Base-by-base conservation (phyloP, 2,113 vertebrate species). In the Setophaga kirtlandii region DNA sequence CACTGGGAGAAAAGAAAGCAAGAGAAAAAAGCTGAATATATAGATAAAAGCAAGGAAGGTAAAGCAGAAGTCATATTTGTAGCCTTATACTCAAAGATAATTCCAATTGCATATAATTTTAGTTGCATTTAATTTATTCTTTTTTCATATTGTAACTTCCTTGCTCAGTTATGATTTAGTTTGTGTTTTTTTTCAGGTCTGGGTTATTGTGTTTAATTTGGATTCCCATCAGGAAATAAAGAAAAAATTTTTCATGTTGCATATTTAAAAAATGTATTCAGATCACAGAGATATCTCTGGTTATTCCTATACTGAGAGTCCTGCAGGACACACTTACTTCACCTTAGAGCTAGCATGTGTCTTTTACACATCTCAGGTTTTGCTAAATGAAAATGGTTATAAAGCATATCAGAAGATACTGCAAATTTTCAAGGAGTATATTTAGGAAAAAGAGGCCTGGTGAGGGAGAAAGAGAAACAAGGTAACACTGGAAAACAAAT, bases 1-100 rank as follows among this genome's bases (percentile, higher is more conserved):
- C 64, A 60, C 41, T 94, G 87, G 67, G 73, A 91, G 69, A 75
- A 94, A 95, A 94, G 79, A 97, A 97, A 92, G 89, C 53, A 82
- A 93, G 74, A 69, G 37, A 74, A 89, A 86, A 37, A 27, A 93
- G 60, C 52, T 95, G 94, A 96, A 68, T 93, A 91, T 84, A 73
- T 93, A 74, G 59, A 33, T 13, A 63, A 41, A 64, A 83, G 35
- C 37, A 33, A 59, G 27, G 20, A 58, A 67, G 15, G 35, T 86
- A 71, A 59, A 68, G 18, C 23, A 80, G 28, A 87, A 90, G 30
- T 82, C 3, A 0, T 35, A n/a, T 80, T 80, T 70, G 47, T 47
- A 74, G 63, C 42, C 42, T 80, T 90, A 17, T 31, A 46, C 4
- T 84, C 19, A 56, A 69, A 47, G 14, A 35, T 59, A 23, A 35